Percentiles rank a stretch among this genome's conserved stretches.
phyloP scores from a whole-genome alignment of 2,113 vertebrate genomes.

The Budorcas taxicolor region DNA sequence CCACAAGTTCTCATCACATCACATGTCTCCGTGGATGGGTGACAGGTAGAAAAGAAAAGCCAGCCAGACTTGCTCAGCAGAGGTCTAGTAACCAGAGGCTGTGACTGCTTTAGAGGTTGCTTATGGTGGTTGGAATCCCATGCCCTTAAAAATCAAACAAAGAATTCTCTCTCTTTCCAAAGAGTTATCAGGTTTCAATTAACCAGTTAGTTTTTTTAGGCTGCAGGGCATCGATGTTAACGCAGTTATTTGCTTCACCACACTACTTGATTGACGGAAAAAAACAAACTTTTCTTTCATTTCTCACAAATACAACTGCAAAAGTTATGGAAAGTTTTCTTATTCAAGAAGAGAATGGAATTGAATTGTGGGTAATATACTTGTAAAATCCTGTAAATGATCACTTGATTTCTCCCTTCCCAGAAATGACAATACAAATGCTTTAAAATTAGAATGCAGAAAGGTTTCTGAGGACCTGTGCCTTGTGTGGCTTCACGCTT shows the following conservation, averaged over 20 bases:
- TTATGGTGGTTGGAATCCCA: background rate
- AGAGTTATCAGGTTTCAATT: background rate
- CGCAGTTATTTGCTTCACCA: background rate
- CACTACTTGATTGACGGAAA: background rate
- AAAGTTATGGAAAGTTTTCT: background rate
- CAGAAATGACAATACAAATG: background rate
- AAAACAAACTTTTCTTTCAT: background rate
- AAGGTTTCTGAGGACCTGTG: background rate
- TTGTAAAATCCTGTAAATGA: conserved; percentile 46
- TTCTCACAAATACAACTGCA: background rate
- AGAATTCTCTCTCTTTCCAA: background rate
- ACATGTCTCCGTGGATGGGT: background rate
- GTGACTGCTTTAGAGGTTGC: background rate
- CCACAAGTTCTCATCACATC: rapidly evolving
- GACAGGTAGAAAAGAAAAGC: background rate
- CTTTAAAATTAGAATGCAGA: background rate
- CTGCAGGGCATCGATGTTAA: background rate
- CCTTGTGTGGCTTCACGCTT: background rate
- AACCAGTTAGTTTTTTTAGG: background rate
- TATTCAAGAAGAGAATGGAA: background rate
- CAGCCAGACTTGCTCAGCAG: background rate
- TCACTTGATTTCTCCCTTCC: background rate
- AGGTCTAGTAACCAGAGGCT: background rate
- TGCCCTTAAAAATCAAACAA: background rate
- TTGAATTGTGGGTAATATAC: background rate